Evolutionary conservation across 2,888 invertebrate genomes (phyloP).

Genomic region (Schrankia costaestrigalis): DNA sequence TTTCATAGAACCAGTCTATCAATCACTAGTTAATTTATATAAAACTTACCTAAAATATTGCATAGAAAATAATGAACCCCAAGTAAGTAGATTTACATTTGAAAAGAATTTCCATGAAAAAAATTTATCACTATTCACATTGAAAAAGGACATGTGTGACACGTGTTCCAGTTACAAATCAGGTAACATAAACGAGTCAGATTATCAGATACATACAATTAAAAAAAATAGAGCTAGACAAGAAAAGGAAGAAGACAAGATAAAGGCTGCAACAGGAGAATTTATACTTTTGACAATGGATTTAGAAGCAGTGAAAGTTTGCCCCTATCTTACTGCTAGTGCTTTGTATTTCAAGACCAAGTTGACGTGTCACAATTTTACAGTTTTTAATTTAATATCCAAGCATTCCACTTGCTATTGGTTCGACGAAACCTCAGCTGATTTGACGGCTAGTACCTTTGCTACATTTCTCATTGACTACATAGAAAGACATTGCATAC

Average conservation of each 20-base stretch:
- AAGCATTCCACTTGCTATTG: constrained; percentile 11
- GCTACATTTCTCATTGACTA: constrained; percentile 2
- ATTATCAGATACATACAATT: not conserved
- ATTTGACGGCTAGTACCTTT: constrained; percentile 6
- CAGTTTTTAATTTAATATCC: constrained; percentile 8
- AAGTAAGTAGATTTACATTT: constrained; percentile 16
- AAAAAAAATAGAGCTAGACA: not conserved
- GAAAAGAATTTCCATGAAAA: constrained; percentile 20
- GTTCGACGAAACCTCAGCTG: constrained; percentile 5
- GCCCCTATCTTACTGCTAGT: constrained; percentile 16
- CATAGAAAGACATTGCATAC: constrained; percentile 3
- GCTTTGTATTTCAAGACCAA: constrained; percentile 21
- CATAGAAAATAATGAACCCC: constrained; percentile 10
- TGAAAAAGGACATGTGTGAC: not conserved
- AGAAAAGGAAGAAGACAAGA: constrained; percentile 14
- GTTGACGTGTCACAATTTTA: constrained; percentile 5
- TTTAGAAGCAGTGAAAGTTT: constrained; percentile 22
- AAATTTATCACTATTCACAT: not conserved
- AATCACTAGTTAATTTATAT: constrained; percentile 12
- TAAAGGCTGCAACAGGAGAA: too few species aligned
- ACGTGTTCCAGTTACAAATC: not conserved
- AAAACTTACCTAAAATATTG: constrained; percentile 20
- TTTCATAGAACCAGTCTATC: not conserved
- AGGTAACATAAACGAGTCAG: not conserved
- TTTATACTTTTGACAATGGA: too few species aligned